These are phyloP conservation scores for Alexandromys fortis DNA, from an alignment of 2,113 vertebrate genomes.

Conservation along the genomic window DNA sequence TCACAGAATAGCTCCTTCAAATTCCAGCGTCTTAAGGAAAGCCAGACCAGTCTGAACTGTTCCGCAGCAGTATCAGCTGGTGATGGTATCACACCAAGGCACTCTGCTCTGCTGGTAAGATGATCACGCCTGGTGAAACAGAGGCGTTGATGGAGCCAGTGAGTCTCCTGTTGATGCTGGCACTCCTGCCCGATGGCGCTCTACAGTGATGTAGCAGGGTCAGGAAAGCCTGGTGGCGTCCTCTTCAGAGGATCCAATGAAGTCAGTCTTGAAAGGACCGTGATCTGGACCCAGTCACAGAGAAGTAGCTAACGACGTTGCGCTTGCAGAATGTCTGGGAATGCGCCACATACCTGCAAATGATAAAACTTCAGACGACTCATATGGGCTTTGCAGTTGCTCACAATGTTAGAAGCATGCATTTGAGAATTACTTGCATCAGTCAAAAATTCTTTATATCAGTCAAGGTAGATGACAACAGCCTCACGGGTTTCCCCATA, in stretches of 20 bases:
- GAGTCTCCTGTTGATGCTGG: slow-evolving; percentile 60
- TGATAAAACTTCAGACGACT: slow-evolving; percentile 81
- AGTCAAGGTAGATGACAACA: slow-evolving; percentile 39
- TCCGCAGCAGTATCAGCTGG: slow-evolving; percentile 54
- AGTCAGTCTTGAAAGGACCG: slow-evolving; percentile 65
- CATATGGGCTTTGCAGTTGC: slow-evolving; percentile 70
- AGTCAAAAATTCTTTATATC: slow-evolving; percentile 4
- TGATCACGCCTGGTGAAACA: slow-evolving; percentile 52
- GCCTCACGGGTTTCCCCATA: slow-evolving; percentile 18
- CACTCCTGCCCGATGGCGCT: slow-evolving; percentile 54
- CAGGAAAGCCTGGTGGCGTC: slow-evolving; percentile 54
- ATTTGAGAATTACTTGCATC: slow-evolving; percentile 45
- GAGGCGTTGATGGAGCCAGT: slow-evolving; percentile 42
- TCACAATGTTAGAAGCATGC: slow-evolving; percentile 72
- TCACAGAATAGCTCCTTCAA: slow-evolving; percentile 60
- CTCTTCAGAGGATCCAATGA: slow-evolving; percentile 69
- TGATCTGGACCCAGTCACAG: slow-evolving; percentile 65
- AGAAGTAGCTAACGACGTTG: slow-evolving; percentile 61
- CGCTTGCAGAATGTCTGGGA: slow-evolving; percentile 60
- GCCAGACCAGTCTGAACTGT: slow-evolving; percentile 23
- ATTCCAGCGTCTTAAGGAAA: slow-evolving; percentile 62
- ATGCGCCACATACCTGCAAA: slow-evolving; percentile 78
- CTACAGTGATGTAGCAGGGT: neutral
- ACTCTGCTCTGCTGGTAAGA: slow-evolving; percentile 60
- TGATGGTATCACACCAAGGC: slow-evolving; percentile 44